A percentile compares a stretch with the other conserved stretches of the same genome.
Conservation (phyloP, 2,113 vertebrate genomes). For the Colossoma macropomum region DNA sequence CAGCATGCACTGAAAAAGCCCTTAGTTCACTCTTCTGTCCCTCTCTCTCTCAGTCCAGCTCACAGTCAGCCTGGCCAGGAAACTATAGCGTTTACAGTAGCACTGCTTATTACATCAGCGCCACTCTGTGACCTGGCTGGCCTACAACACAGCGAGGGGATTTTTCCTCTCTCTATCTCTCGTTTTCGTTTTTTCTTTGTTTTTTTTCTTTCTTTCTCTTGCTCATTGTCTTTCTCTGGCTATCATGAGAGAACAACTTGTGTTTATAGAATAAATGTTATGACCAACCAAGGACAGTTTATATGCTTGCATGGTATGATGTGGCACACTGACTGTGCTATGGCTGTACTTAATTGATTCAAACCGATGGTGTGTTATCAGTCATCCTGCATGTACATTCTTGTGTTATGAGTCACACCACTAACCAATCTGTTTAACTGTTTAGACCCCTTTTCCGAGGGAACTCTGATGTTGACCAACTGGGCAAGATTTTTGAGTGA, state of each 20-base stretch:
- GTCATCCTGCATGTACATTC: background rate
- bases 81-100: conserved; percentile 24
- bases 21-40: conserved; percentile 37
- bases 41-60: conserved; percentile 13
- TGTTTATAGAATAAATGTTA: background rate
- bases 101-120: conserved; percentile 26
- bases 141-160: background rate
- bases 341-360: background rate
- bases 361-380: background rate
- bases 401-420: background rate
- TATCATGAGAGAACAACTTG: background rate
- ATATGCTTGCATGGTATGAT: background rate
- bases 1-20: conserved; percentile 46
- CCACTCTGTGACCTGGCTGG: conserved; percentile 32
- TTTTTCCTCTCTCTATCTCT: conserved; percentile 7
- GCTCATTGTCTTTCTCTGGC: background rate
- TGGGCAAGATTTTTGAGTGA: conserved; percentile 99
- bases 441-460: conserved; percentile 93
- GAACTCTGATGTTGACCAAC: conserved; percentile 97
- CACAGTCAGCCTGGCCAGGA: conserved; percentile 27
- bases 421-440: background rate
- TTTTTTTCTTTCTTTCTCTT: conserved; percentile 16
- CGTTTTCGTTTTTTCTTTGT: conserved; percentile 29
- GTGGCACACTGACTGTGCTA: background rate
- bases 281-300: background rate